phyloP scores from a whole-genome alignment of 2,888 invertebrate species.

The Cephonodes hylas region DNA sequence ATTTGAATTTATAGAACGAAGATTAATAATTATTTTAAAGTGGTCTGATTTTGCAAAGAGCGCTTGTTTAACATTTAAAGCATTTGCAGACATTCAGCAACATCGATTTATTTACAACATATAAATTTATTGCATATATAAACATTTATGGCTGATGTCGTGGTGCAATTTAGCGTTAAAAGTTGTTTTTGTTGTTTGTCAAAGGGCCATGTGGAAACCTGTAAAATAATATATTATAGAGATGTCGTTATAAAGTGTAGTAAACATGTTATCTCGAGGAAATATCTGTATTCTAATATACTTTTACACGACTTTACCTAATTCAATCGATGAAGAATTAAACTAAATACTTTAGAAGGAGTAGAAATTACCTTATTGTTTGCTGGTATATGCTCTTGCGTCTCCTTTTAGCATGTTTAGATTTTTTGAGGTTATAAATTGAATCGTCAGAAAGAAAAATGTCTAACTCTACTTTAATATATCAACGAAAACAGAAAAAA shows the following conservation, averaged over 20 bases:
- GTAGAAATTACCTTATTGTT: neutral
- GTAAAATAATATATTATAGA: constrained; percentile 28
- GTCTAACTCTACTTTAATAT: neutral
- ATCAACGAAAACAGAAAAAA: too few relatives aligned
- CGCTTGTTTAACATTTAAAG: constrained; percentile 67
- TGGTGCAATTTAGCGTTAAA: constrained; percentile 45
- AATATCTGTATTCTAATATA: constrained; percentile 1
- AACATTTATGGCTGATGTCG: constrained; percentile 44
- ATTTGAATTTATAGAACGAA: neutral
- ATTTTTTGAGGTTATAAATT: neutral
- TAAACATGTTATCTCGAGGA: neutral
- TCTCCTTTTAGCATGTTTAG: neutral
- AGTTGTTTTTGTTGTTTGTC: constrained; percentile 32
- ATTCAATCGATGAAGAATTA: neutral
- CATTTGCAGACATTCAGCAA: constrained; percentile 68
- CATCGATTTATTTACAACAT: constrained; percentile 61
- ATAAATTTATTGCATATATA: constrained; percentile 31
- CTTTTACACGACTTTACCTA: too few relatives aligned
- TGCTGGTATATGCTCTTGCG: neutral
- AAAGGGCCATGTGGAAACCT: constrained; percentile 29
- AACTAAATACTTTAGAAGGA: neutral
- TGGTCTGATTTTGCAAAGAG: constrained; percentile 55
- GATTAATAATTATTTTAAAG: neutral
- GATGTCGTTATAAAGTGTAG: neutral
- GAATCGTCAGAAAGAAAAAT: neutral